A percentile compares a stretch with the other conserved stretches of the same genome.
Conservation (phyloP, 2,888 invertebrate species). For the Archips xylosteana region DNA sequence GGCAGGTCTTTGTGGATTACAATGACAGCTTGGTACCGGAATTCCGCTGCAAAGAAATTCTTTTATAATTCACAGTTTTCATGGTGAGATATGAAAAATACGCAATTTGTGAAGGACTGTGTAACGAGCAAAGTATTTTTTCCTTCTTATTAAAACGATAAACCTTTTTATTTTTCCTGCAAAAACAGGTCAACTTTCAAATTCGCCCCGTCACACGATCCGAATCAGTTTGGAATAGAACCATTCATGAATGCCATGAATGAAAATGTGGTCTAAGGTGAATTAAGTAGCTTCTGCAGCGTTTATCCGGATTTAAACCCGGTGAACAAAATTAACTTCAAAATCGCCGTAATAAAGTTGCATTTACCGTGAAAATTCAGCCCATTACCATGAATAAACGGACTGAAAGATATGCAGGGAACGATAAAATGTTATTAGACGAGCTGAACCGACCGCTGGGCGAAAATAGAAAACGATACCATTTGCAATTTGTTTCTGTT, state of each 20-base stretch:
- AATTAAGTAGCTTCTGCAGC: constrained; percentile 32
- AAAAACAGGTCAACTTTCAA: neutral
- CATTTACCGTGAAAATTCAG: constrained; percentile 10
- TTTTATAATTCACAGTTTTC: neutral
- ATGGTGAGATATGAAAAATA: too few species aligned
- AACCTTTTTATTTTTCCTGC: neutral
- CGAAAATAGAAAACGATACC: constrained; percentile 24
- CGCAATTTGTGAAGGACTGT: too few species aligned
- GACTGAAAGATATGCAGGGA: constrained; percentile 33
- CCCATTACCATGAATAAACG: constrained; percentile 35
- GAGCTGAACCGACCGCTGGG: constrained; percentile 9
- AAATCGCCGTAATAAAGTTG: neutral
- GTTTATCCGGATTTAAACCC: constrained; percentile 11
- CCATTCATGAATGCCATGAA: constrained; percentile 37
- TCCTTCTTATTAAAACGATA: neutral
- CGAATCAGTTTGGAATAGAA: constrained; percentile 9
- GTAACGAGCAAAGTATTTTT: too few species aligned
- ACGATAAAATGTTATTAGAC: constrained; percentile 30
- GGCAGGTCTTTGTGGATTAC: constrained; percentile 91
- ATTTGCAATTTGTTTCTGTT: constrained; percentile 17
- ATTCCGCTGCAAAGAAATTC: constrained; percentile 86
- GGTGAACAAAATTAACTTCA: neutral
- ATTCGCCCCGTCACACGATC: neutral
- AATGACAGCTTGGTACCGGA: constrained; percentile 93
- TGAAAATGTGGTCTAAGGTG: constrained; percentile 30